A percentile compares a stretch with the other conserved stretches of the same genome.
These are phyloP conservation scores for Trichomycterus rosablanca DNA, from an alignment of 2,113 vertebrate species.

Conservation along the genomic window DNA sequence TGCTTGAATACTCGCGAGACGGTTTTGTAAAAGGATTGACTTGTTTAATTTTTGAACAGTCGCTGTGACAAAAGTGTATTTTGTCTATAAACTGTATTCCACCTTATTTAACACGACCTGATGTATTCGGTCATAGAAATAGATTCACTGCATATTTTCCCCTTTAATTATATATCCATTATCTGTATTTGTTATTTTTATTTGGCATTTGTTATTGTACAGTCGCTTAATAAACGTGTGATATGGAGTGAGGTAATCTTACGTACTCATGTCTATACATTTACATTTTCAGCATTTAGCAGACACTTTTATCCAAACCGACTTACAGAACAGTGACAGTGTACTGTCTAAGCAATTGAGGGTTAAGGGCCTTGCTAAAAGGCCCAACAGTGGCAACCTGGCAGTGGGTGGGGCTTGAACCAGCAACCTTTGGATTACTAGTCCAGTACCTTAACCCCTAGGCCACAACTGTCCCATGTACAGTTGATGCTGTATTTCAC, in stretches of 20 bases:
- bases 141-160: conserved; percentile 78
- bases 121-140: conserved; percentile 62
- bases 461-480: too few species aligned
- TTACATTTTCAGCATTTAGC: neutral
- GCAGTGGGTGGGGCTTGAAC: too few species aligned
- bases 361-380: neutral
- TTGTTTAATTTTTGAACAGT: conserved; percentile 40
- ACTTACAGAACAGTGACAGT: too few species aligned
- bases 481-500: too few species aligned
- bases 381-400: too few species aligned
- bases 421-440: too few species aligned
- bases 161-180: conserved; percentile 94
- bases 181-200: conserved; percentile 85
- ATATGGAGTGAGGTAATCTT: conserved; percentile 41
- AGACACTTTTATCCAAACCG: neutral
- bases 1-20: conserved; percentile 57
- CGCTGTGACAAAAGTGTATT: conserved; percentile 31
- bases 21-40: conserved; percentile 61
- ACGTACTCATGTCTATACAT: neutral
- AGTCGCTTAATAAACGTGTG: conserved; percentile 99
- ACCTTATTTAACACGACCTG: conserved; percentile 55
- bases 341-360: neutral
- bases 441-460: too few species aligned
- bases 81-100: conserved; percentile 28
- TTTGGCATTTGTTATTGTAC: conserved; percentile 97